Percentiles rank a stretch among this genome's conserved stretches.
phyloP scores from a whole-genome alignment of 2,113 vertebrate species.

The Pardalotus punctatus region DNA sequence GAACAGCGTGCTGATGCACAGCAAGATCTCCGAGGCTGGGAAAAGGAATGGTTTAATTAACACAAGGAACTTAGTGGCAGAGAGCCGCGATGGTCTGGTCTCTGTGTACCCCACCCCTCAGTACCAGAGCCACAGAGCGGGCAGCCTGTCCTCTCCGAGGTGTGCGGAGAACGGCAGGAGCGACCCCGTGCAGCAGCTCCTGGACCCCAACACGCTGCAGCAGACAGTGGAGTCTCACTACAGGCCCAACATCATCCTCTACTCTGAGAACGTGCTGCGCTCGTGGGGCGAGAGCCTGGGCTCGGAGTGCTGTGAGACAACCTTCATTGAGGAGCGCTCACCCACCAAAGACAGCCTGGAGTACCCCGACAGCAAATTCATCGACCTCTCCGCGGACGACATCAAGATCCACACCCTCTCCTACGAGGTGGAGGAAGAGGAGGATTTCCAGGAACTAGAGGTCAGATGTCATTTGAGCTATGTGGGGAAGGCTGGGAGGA shows the following conservation, averaged over 20 bases:
- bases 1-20: constrained; percentile 58
- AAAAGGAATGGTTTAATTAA: constrained; percentile 88
- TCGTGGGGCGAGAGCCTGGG: constrained; percentile 80
- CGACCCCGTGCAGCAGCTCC: constrained; percentile 79
- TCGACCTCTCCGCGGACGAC: constrained; percentile 82
- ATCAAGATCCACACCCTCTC: constrained; percentile 90
- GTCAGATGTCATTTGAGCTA: constrained; percentile 68
- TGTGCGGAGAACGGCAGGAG: constrained; percentile 55
- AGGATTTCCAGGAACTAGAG: constrained; percentile 93
- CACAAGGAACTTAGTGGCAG: constrained; percentile 80
- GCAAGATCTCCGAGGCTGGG: constrained; percentile 65
- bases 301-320: constrained; percentile 89
- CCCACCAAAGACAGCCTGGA: constrained; percentile 82
- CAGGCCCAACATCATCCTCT: constrained; percentile 84
- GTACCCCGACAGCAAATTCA: constrained; percentile 81
- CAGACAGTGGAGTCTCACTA: constrained; percentile 79
- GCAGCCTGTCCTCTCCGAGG: constrained; percentile 51
- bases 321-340: constrained; percentile 86
- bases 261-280: constrained; percentile 81
- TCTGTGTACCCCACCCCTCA: constrained; percentile 84
- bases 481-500: not conserved
- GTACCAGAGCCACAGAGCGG: constrained; percentile 76
- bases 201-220: constrained; percentile 85
- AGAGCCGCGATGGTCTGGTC: constrained; percentile 79
- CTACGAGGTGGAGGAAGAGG: constrained; percentile 88